phyloP scores from a whole-genome alignment of 1,140 invertebrate genomes.

The Lasioglossum albipes region DNA sequence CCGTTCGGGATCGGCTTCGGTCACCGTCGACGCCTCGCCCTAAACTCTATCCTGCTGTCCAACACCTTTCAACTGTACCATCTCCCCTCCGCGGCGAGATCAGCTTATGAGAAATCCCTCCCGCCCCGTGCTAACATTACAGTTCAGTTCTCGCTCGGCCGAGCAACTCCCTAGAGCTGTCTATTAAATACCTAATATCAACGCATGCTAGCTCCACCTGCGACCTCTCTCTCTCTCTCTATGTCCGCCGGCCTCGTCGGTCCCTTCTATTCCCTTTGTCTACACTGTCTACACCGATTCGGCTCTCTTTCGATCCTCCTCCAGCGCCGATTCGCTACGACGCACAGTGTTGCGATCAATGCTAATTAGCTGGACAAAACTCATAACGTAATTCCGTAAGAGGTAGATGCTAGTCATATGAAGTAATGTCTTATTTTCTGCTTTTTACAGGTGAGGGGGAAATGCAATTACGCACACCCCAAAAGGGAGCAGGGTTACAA shows the following conservation, averaged over 20 bases:
- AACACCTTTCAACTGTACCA: slow-evolving; percentile 61
- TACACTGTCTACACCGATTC: not conserved
- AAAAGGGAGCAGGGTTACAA: too few relatives aligned
- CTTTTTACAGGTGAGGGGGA: too few relatives aligned
- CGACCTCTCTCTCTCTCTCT: not conserved
- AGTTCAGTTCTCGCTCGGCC: slow-evolving; percentile 68
- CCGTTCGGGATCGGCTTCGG: slow-evolving; percentile 48
- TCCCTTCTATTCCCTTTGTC: slow-evolving; percentile 13
- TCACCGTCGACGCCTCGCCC: slow-evolving; percentile 44
- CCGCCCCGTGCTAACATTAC: slow-evolving; percentile 68
- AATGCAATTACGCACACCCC: too few relatives aligned
- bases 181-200: slow-evolving; percentile 77
- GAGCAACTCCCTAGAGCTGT: slow-evolving; percentile 70
- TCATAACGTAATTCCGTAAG: too few relatives aligned
- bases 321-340: too few relatives aligned
- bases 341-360: too few relatives aligned
- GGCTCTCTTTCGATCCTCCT: slow-evolving; percentile 1
- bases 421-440: too few relatives aligned
- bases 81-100: slow-evolving; percentile 58
- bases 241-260: not conserved
- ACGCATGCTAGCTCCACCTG: slow-evolving; percentile 58
- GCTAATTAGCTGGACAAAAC: too few relatives aligned
- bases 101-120: slow-evolving; percentile 76
- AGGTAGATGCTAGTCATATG: too few relatives aligned
- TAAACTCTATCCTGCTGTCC: slow-evolving; percentile 38